Base-by-base conservation (phyloP, 2,797 vertebrate species). In the Agapornis canus region DNA sequence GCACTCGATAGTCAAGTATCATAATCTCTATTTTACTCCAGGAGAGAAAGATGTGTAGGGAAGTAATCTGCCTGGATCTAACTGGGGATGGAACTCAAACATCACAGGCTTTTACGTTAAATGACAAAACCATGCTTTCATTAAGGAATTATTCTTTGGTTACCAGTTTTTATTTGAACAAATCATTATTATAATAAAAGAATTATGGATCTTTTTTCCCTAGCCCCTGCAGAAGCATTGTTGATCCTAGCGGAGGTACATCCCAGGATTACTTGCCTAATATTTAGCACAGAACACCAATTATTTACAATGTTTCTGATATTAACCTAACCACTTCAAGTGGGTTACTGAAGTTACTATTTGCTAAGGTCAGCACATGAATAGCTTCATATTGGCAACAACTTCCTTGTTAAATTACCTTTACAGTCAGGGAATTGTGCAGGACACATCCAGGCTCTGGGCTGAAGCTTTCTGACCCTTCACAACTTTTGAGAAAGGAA, bases 11-110 rank as follows among this genome's bases (percentile, higher is more conserved):
- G 32, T 80, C 75, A 75, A 89, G 86, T 52, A 93, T 57, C 61
- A 65, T n/a, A 85, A 95, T 94, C 89, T 80, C 57, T 77, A 39
- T 89, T 92, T 90, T 75, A 91, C 61, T 91, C 52, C 72, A 77
- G 90, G 56, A 90, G 39, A 85, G 48, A 77, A 71, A 79, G 56
- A 86, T 49, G 65, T 23, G 32, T 25, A 86, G 57, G 89, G 22
- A 72, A 87, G 48, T 23, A n/a, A 91, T 84, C 54, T 66, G 49
- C 54, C 59, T 11, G 3, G 25, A 37, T 80, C 66, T 83, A 64
- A 22, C 45, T 9, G 8, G 49, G 42, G 51, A 49, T 27, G 42
- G 70, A 82, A 71, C 43, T 80, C 68, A n/a, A 84, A 71, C 59
- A 54, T 63, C 82, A 82, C 64, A 85, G 57, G 40, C 56, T 56